Evolutionary conservation across 2,888 invertebrate species (phyloP), one percentile per base, ranked within the genome.

Genomic region (Phymatocera aterrima): DNA sequence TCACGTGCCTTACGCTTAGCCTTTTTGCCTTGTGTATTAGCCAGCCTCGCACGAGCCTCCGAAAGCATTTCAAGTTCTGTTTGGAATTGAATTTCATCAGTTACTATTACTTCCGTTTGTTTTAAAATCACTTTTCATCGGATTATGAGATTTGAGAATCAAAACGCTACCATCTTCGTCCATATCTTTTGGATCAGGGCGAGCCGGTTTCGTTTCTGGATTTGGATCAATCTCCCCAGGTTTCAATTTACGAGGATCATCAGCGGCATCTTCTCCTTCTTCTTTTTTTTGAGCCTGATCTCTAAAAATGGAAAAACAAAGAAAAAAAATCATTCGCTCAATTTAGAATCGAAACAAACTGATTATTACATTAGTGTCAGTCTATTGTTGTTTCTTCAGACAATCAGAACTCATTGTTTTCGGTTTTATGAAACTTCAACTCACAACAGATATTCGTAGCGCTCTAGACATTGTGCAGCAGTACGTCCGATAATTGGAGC

Each of bases 171-270:
- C 98, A 93, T 99, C 99, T 94, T 99, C 99, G 91, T 99, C 99
- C 99, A 99, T 99, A 89, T 99, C 99, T 87, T 99, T 98, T 1
- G 99, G 99, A 92, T 99, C 99, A 0, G 99, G 99, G 74, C 99
- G 93, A 0, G 99, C 99, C 2, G 99, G 99, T 91, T 99, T 99
- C 0, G 99, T 99, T 92, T 99, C 99, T 10, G 99, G 99, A 91
- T 99, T 99, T 0, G 99, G 99, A 92, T 99, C 99, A 87, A 99
- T 99, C 92, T 99, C 99, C 34, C 99, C 99, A 0, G 99, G 99
- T 89, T 98, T 98, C 57, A 99, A 92, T 90, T 99, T 99, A 46
- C 99, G 93, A 0, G 99, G 99, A 91, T 99, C 99, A 91, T 98
- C 98, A 46, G 95, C 94, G 80, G 94, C 94, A 91, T 97, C 98